phyloP scores from a whole-genome alignment of 2,888 invertebrate species.

The Tachina fera region DNA sequence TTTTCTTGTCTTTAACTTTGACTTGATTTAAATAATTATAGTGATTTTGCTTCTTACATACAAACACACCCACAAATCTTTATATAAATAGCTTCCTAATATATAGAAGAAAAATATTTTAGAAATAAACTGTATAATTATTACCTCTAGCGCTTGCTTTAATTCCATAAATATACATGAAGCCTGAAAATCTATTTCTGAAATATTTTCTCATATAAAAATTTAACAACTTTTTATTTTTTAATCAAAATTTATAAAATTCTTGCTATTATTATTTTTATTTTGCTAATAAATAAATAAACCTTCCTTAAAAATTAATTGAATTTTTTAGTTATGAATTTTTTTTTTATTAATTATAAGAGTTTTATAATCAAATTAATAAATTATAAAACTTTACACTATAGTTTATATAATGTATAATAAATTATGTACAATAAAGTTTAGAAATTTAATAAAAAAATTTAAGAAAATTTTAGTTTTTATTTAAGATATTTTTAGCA shows the following conservation, averaged over 20 bases:
- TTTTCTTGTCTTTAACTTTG: background rate
- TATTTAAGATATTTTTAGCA: no score
- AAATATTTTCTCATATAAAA: slow-evolving; percentile 6
- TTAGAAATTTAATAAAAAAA: slow-evolving; percentile 54
- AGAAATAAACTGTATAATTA: slow-evolving; percentile 27
- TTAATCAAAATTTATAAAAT: background rate
- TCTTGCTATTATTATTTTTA: background rate
- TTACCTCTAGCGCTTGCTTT: background rate
- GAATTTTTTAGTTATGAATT: slow-evolving; percentile 22
- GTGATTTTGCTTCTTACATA: slow-evolving; percentile 38
- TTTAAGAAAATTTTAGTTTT: background rate
- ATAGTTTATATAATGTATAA: slow-evolving; percentile 59
- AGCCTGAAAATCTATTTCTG: background rate
- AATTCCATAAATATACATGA: background rate
- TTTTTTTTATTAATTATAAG: slow-evolving; percentile 18
- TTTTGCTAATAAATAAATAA: slow-evolving; percentile 8
- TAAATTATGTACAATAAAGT: slow-evolving; percentile 65
- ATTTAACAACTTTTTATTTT: background rate
- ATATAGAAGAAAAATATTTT: background rate
- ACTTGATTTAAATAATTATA: slow-evolving; percentile 47
- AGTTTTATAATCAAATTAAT: slow-evolving; percentile 35
- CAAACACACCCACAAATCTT: background rate
- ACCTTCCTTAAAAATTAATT: slow-evolving; percentile 14
- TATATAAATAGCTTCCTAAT: background rate
- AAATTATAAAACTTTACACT: slow-evolving; percentile 40